Conservation (phyloP, 2,113 vertebrate species). For the Heterocephalus glaber region DNA sequence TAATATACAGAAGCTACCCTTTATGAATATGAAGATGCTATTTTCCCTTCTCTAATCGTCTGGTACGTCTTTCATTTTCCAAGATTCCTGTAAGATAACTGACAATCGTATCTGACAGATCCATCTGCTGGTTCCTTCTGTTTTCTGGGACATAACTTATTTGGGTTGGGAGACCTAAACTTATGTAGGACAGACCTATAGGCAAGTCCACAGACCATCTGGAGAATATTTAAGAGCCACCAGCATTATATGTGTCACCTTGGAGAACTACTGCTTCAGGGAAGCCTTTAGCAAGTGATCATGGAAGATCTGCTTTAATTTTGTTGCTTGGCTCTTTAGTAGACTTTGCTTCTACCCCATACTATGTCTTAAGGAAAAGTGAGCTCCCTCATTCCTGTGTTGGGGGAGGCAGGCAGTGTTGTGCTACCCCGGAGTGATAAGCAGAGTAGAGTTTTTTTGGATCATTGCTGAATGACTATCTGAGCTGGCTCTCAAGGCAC, state of each 20-base stretch:
- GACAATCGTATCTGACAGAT: background rate
- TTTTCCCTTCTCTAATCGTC: background rate
- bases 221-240: background rate
- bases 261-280: background rate
- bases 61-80: background rate
- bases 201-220: background rate
- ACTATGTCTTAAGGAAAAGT: background rate
- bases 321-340: background rate
- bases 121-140: background rate
- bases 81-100: background rate
- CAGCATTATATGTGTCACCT: background rate
- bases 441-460: background rate
- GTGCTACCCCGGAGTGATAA: background rate
- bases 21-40: background rate
- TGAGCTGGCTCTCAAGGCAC: background rate
- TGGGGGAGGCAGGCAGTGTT: background rate
- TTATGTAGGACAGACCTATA: background rate
- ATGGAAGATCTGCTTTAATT: background rate
- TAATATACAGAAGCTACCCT: background rate
- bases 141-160: slow-evolving; percentile 20
- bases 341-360: rapidly evolving
- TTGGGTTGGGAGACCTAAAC: background rate
- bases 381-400: background rate
- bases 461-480: background rate
- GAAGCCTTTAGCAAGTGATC: background rate